Percentiles rank a stretch among this genome's conserved stretches.
Evolutionary conservation across 2,113 vertebrate genomes (phyloP).

Genomic region (Oncorhynchus gorbuscha): DNA sequence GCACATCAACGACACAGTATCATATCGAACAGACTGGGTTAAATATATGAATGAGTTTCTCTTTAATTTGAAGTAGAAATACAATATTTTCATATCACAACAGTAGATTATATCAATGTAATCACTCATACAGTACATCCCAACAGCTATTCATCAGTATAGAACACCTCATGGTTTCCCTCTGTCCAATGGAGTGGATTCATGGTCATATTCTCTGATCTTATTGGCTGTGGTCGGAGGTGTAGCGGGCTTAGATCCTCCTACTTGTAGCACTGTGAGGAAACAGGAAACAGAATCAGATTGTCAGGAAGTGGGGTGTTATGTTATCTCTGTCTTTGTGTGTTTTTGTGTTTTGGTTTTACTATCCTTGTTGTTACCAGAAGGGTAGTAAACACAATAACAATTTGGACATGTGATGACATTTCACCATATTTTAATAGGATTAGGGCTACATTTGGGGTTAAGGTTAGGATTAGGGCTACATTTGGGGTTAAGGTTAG

Average conservation of each 20-base stretch:
- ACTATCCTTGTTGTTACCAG: not conserved
- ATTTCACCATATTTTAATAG: no score
- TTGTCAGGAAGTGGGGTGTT: not conserved
- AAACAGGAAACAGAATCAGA: constrained; percentile 14
- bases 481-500: no score
- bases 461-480: no score
- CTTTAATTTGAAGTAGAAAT: not conserved
- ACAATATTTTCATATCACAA: not conserved
- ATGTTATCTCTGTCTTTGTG: not conserved
- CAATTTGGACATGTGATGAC: no score
- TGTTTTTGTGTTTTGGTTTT: not conserved
- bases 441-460: no score
- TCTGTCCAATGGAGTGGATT: not conserved
- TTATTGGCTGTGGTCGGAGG: not conserved
- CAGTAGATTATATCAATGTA: not conserved
- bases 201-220: not conserved
- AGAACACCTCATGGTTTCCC: not conserved
- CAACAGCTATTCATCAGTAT: not conserved
- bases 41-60: no score
- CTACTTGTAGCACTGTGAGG: constrained; percentile 60
- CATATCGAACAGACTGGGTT: no score
- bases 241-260: not conserved
- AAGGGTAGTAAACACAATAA: no score
- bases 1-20: no score
- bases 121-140: not conserved